Evolutionary conservation across 1,140 invertebrate species (phyloP), one percentile per base, ranked within the genome.

Genomic region (Lordiphosa collinella): DNA sequence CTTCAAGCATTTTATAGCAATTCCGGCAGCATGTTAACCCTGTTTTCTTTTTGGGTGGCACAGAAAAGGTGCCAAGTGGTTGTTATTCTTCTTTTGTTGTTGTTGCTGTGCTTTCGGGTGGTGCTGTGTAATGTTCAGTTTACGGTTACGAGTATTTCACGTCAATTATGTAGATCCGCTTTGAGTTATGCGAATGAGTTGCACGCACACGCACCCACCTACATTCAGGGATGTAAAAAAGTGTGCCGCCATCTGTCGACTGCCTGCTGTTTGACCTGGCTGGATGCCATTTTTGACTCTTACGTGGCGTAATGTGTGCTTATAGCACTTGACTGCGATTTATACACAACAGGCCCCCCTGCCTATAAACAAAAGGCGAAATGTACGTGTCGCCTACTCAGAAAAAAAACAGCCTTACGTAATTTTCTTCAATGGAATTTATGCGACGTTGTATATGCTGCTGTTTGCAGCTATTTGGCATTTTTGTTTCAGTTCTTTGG

Each of bases 131-230:
- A 80, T 71, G 71, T 56, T 53, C 64, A 56, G 74, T 73, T 80
- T 82, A 66, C 55, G 70, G 53, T 74, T 82, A 66, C 55, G 70
- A 56, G 70, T 66, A 69, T 69, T 69, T 80, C 37, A 74, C 68
- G 66, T 82, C 76, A 80, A 80, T 80, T 80, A 80, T 80, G 76
- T 82, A 80, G 76, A 80, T 80, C 71, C 76, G 66, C 76, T 71
- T 75, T 80, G 76, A 80, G 66, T 80, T 82, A 80, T 80, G 76
- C 41, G 60, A 58, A 56, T 78, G 74, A 56, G 70, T 61, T 57
- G 70, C 25, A 16, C 37, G 32, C 38, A 29, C 44, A 46, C 13
- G 3, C 9, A 29, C 38, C 16, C 16, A 34, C 34, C 11, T 2
- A 8, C 31, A 9, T 14, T 35, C 47, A 25, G n/a, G 16, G 40